These are phyloP conservation scores for Schizotus pectinicornis DNA, from an alignment of 2,888 invertebrate species.

Conservation along the genomic window DNA sequence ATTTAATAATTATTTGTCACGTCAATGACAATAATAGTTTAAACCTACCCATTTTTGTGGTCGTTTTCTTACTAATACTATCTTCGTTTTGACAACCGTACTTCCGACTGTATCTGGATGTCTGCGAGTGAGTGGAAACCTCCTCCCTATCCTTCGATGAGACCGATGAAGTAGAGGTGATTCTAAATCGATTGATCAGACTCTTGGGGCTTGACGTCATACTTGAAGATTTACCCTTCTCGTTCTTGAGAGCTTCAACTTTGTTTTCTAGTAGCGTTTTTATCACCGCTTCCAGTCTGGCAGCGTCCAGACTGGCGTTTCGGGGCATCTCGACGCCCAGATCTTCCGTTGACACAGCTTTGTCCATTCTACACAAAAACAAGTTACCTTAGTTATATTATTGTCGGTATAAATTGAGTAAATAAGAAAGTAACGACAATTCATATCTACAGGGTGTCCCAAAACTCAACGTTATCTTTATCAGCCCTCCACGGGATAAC, in stretches of 20 bases:
- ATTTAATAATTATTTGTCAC: too few relatives aligned
- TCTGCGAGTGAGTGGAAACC: not conserved
- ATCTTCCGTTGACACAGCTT: slow-evolving; percentile 75
- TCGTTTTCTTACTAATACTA: not conserved
- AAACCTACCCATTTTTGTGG: not conserved
- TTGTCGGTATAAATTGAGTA: too few relatives aligned
- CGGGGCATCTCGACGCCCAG: slow-evolving; percentile 41
- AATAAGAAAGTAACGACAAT: too few relatives aligned
- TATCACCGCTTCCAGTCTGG: slow-evolving; percentile 71
- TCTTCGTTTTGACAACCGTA: not conserved
- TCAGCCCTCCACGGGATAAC: too few relatives aligned
- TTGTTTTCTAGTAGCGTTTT: slow-evolving; percentile 75
- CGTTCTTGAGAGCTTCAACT: slow-evolving; percentile 67
- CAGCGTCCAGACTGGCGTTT: slow-evolving; percentile 59
- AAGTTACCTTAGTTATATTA: too few relatives aligned
- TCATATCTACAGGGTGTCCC: too few relatives aligned
- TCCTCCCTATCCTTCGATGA: slow-evolving; percentile 27
- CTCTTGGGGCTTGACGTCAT: slow-evolving; percentile 57
- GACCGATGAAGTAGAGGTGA: slow-evolving; percentile 33
- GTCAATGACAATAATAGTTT: too few relatives aligned
- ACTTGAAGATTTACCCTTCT: slow-evolving; percentile 53
- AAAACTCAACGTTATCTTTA: too few relatives aligned
- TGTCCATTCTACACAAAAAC: too few relatives aligned
- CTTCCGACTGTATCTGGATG: not conserved
- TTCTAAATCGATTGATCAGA: slow-evolving; percentile 49